These are phyloP conservation scores for Tyrannus savana DNA, from an alignment of 2,113 vertebrate genomes.

Conservation along the genomic window DNA sequence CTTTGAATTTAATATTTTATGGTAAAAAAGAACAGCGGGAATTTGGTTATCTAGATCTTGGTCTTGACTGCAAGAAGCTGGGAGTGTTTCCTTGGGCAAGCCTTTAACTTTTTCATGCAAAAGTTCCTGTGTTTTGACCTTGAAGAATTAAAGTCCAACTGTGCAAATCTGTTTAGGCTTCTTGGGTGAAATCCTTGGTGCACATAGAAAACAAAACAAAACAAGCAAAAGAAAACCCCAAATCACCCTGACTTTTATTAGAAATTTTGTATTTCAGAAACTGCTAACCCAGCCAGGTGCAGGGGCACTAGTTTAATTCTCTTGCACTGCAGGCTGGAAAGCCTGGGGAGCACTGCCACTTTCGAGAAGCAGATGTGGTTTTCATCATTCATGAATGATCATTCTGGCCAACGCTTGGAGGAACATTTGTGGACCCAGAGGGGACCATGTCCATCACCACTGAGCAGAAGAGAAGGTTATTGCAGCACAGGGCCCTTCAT, in stretches of 20 bases:
- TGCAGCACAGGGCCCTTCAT: not conserved
- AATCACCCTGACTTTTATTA: not conserved
- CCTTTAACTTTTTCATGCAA: not conserved
- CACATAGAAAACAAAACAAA: not conserved
- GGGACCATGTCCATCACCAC: not conserved
- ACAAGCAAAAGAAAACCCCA: not conserved
- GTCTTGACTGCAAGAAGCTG: not conserved
- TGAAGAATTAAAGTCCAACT: not conserved
- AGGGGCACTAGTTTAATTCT: not conserved
- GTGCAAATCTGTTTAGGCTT: not conserved
- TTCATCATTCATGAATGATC: slow-evolving; percentile 9
- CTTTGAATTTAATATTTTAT: not conserved
- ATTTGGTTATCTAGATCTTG: not conserved
- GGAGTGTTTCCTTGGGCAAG: not conserved
- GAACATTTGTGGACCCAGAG: slow-evolving; percentile 2
- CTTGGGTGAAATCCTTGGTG: not conserved
- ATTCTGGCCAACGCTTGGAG: not conserved
- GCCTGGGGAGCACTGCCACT: not conserved
- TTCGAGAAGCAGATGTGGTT: not conserved
- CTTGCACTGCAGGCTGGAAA: not conserved
- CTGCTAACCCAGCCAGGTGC: not conserved
- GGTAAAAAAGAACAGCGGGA: not conserved
- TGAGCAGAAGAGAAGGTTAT: not conserved
- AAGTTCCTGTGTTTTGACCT: not conserved
- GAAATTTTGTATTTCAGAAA: not conserved